Evolutionary conservation across 2,888 invertebrate species (phyloP), one percentile per base, ranked within the genome.

Genomic region (Pecten maximus): DNA sequence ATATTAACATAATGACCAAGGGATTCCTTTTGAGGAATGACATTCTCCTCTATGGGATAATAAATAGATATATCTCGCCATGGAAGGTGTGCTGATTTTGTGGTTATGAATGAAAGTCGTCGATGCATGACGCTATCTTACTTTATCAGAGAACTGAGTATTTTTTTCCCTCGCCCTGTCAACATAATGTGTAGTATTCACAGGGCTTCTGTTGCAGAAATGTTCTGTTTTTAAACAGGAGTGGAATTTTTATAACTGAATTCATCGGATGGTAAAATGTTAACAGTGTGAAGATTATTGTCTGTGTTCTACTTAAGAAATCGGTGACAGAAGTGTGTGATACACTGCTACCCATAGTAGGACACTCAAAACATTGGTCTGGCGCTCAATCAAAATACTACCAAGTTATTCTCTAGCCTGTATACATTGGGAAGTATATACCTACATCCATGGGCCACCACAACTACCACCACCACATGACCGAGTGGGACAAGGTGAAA

Each of bases 41-140:
- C 74, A 74, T 74, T 74, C 74, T 74, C 2, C 0, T 74, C 35
- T 74, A 35, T 74, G 35, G 74, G 74, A 74, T 74, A 74, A 74
- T 74, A 74, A 74, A 74, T 74, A 74, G 74, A 74, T 74, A 74
- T 74, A 74, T 74, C 74, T 74, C 35, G 10, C 74, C 74, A 74
- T 74, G 15, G 74, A 74, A 74, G 74, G 74, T 74, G 74, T 74
- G 74, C 74, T 74, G 74, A 74, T 74, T 74, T 74, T 35, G 74
- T 35, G 35, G 74, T 74, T 74, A 74, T 74, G 74, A 74, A 74
- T 74, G 74, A 35, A 74, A 74, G 2, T 74, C 35, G 35, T 35
- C 35, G 74, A 35, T 74, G 74, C 74, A 35, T 74, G 74, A 74
- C 74, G 6, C 74, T 74, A 74, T 74, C 74, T 74, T 74, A 74